Percentiles rank a stretch among this genome's conserved stretches.
Evolutionary conservation across 2,113 vertebrate genomes (phyloP).

Genomic region (Alectura lathami): DNA sequence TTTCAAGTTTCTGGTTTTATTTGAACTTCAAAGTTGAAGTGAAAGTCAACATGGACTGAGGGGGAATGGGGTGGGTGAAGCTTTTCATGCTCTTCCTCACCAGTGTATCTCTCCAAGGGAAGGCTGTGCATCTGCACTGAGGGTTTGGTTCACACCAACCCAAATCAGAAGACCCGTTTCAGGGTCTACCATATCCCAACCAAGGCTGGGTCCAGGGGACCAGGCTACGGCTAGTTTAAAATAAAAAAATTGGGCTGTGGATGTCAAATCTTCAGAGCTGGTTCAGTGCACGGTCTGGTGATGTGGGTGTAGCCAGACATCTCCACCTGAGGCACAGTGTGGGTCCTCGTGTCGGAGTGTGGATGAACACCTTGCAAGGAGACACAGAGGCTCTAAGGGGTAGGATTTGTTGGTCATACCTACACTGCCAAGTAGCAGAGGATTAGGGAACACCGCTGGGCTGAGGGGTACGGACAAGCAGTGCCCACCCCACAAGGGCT

Average conservation of each 20-base stretch:
- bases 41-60: background rate
- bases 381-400: background rate
- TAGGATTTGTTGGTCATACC: background rate
- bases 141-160: background rate
- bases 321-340: background rate
- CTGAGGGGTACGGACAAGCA: background rate
- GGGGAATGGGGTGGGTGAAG: background rate
- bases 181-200: background rate
- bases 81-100: background rate
- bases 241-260: background rate
- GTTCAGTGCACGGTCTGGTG: background rate
- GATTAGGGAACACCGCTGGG: background rate
- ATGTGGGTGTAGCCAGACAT: background rate
- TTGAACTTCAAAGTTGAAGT: background rate
- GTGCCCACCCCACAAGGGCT: background rate
- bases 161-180: background rate
- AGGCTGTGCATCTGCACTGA: background rate
- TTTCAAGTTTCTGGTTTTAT: background rate
- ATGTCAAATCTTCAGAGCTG: background rate
- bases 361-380: background rate
- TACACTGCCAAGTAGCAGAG: background rate
- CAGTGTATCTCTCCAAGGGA: background rate
- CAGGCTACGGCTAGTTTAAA: background rate
- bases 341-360: background rate
- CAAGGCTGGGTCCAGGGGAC: background rate